Percentiles rank a stretch among this genome's conserved stretches.
phyloP scores from a whole-genome alignment of 2,113 vertebrate species.

The Corythaeola cristata region DNA sequence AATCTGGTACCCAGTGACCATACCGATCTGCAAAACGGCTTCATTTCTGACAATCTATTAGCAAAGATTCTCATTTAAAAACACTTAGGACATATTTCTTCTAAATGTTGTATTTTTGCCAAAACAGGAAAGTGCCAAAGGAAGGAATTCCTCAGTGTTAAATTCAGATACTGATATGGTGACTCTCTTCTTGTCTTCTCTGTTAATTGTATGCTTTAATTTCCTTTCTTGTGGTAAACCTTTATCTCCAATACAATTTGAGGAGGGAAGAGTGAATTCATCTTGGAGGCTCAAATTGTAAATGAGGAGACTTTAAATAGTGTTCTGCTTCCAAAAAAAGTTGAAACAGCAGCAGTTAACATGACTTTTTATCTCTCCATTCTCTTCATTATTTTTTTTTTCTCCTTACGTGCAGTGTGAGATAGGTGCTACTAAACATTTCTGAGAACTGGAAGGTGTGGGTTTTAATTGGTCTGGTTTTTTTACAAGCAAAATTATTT shows the following conservation, averaged over 20 bases:
- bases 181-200: background rate
- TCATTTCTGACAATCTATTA: background rate
- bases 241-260: background rate
- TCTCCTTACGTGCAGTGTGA: fast-evolving
- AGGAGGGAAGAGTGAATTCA: background rate
- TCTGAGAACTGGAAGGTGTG: background rate
- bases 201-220: background rate
- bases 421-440: background rate
- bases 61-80: background rate
- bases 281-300: background rate
- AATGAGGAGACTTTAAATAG: background rate
- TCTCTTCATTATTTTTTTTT: background rate
- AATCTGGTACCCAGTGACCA: background rate
- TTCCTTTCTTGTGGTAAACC: background rate
- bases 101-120: background rate
- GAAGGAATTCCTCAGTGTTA: background rate
- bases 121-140: background rate
- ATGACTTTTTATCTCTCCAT: background rate
- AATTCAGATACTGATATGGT: background rate
- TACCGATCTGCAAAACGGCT: background rate
- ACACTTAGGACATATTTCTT: background rate
- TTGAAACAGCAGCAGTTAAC: background rate
- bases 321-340: background rate
- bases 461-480: background rate
- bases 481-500: background rate